Conservation (phyloP, 2,113 vertebrate genomes). For the Leptosomus discolor region DNA sequence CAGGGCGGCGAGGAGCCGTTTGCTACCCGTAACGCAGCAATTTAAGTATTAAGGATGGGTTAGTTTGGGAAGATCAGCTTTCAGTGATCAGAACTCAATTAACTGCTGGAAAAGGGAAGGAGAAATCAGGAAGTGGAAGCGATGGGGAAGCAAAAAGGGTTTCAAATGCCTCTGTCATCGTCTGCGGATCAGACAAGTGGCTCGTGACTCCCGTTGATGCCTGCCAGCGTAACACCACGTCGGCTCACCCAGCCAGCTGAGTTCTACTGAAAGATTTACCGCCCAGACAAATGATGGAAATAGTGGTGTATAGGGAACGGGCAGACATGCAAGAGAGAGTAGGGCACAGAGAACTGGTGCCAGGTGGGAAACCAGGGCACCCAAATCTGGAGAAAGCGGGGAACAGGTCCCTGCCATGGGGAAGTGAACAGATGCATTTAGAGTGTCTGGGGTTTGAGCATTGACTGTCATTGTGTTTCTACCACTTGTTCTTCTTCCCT, state of each 20-base stretch:
- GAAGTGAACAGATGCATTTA: neutral
- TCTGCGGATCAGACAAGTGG: neutral
- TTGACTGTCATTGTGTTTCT: fast-evolving
- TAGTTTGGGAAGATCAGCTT: neutral
- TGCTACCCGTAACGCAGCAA: neutral
- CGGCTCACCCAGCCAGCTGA: neutral
- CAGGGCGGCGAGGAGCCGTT: neutral
- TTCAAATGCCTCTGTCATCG: neutral
- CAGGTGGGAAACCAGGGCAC: neutral
- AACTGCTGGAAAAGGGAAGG: neutral
- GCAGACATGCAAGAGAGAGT: neutral
- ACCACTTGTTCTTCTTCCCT: neutral
- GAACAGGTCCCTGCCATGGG: neutral
- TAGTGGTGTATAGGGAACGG: neutral
- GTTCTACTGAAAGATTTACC: neutral
- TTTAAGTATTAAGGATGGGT: neutral
- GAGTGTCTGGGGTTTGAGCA: neutral
- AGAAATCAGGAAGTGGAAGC: neutral
- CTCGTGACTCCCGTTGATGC: neutral
- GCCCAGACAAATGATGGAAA: neutral
- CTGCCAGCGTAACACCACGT: neutral
- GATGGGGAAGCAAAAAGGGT: neutral
- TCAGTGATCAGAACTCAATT: fast-evolving
- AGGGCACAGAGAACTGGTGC: neutral
- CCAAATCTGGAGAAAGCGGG: neutral